Percentiles rank a stretch among this genome's conserved stretches.
Conservation (phyloP, 2,113 vertebrate species). For the Microcebus griseorufus region DNA sequence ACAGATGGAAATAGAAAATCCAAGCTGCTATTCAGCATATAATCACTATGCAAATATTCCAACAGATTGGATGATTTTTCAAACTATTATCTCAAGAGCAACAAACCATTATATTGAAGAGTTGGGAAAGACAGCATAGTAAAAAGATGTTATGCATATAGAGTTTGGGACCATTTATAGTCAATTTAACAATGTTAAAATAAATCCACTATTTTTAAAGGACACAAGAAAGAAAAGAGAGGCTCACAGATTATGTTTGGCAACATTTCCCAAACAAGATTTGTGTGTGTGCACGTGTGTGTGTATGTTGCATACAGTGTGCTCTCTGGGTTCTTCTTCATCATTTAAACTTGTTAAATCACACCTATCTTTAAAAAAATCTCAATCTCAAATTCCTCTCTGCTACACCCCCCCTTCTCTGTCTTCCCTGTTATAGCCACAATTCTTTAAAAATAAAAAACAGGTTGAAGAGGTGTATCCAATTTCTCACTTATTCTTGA, state of each 20-base stretch:
- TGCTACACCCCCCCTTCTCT: not conserved
- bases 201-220: slow-evolving; percentile 49
- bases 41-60: slow-evolving; percentile 75
- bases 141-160: slow-evolving; percentile 44
- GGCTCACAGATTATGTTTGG: not conserved
- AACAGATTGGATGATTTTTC: slow-evolving; percentile 74
- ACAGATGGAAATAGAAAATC: slow-evolving; percentile 72
- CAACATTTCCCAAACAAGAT: not conserved
- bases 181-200: slow-evolving; percentile 50
- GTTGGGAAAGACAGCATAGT: slow-evolving; percentile 38
- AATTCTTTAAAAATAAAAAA: not conserved
- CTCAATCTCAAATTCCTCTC: not conserved
- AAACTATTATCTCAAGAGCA: slow-evolving; percentile 73
- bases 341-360: not conserved
- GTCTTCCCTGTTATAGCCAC: not conserved
- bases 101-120: slow-evolving; percentile 72
- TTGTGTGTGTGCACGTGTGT: rapidly evolving
- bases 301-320: not conserved
- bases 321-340: not conserved
- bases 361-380: not conserved
- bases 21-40: slow-evolving; percentile 67
- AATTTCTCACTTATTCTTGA: not conserved
- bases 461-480: not conserved
- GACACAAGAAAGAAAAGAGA: not conserved
- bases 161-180: slow-evolving; percentile 41